Base-by-base conservation (phyloP, 1,140 invertebrate species). In the Drosophila nannoptera region DNA sequence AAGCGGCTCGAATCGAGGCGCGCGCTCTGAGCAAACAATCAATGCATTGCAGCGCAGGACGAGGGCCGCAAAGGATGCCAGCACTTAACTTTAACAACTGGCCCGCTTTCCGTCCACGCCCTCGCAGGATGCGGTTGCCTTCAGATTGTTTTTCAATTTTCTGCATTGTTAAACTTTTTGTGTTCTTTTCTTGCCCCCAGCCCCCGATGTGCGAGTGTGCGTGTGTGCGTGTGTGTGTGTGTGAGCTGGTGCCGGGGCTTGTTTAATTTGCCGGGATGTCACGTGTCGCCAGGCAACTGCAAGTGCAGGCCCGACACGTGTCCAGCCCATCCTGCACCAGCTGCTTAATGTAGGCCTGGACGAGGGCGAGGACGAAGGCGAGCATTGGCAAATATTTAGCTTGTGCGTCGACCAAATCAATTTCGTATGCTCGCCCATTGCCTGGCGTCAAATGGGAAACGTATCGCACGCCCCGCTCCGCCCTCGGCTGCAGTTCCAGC, bases 111-210 rank as follows among this genome's bases (percentile, higher is more conserved):
- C 29, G 22, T 35, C 48, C 40, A 36, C 33, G 7, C 12, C 40
- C 38, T 45, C 33, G 22, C 22, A 40, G 9, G 49, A 36, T 49
- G 77, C 73, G 76, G 80, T 73, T 65, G 70, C 63, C 60, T 69
- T 81, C 52, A 75, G 73, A 88, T 88, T 88, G 83, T 88, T 87
- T 87, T 88, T 88, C 80, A 82, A 88, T 88, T 88, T 88, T 88
- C 80, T 78, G 87, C 87, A 81, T 88, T 88, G 87, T 88, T 88
- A 88, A 83, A 87, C 77, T 77, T 75, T 72, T 58, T 66, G 45
- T 49, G 48, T 69, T 43, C 48, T 67, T 32, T 68, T 75, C 55
- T 67, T 59, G 60, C 61, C 9, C 1, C 22, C 22, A 22, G 1
- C 22, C 22, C 22, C 22, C 22, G 22, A 22, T 22, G 22, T 22